These are phyloP conservation scores for Acanthiza pusilla DNA, from an alignment of 2,797 vertebrate genomes.

Conservation along the genomic window DNA sequence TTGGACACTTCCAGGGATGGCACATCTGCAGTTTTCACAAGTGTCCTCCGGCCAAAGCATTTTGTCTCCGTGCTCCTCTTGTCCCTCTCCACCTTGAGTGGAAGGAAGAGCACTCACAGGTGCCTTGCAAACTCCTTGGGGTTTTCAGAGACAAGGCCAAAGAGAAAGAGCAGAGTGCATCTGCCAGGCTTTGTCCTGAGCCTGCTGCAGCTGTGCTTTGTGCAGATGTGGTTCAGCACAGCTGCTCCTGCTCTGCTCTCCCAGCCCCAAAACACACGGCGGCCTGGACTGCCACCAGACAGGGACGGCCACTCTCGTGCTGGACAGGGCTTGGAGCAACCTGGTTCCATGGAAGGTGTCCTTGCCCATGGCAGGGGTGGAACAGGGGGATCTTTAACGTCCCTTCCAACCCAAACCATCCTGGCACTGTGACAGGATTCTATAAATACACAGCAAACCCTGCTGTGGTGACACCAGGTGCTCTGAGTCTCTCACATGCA, in stretches of 20 bases:
- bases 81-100: accelerated
- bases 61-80: background rate
- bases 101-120: background rate
- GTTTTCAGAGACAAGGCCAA: background rate
- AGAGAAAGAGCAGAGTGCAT: background rate
- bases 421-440: background rate
- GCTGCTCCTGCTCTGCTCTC: background rate
- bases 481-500: background rate
- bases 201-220: accelerated
- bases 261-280: background rate
- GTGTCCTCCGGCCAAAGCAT: background rate
- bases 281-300: background rate
- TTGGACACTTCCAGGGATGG: background rate
- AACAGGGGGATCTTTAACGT: background rate
- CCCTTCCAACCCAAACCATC: background rate
- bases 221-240: background rate
- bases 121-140: background rate
- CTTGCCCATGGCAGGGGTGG: too few relatives aligned
- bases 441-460: background rate
- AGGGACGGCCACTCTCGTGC: background rate
- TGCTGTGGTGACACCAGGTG: background rate
- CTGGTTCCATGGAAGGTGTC: background rate
- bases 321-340: background rate
- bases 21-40: background rate
- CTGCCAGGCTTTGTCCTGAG: background rate